Percentiles rank a stretch among this genome's conserved stretches.
These are phyloP conservation scores for Micropterix aruncella DNA, from an alignment of 2,888 invertebrate genomes.

Conservation along the genomic window DNA sequence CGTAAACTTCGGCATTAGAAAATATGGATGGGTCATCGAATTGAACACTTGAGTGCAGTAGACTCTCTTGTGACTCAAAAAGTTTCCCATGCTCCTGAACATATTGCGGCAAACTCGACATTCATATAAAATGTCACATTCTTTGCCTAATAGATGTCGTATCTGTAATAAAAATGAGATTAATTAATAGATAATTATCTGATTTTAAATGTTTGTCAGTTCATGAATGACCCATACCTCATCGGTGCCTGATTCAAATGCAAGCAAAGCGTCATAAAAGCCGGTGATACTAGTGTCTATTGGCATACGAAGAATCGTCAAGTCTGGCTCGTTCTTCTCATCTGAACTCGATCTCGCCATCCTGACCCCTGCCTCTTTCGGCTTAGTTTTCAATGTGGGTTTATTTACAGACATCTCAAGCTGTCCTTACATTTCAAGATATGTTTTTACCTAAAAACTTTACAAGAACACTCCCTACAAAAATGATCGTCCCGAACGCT, in stretches of 20 bases:
- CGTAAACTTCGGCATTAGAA: conserved; percentile 26
- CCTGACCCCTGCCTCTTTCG: conserved; percentile 24
- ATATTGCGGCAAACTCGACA: conserved; percentile 78
- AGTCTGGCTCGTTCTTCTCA: conserved; percentile 27
- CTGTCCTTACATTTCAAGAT: too few species aligned
- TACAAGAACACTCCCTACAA: too few species aligned
- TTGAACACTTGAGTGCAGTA: conserved; percentile 56
- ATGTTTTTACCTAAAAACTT: too few species aligned
- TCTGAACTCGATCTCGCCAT: conserved; percentile 14
- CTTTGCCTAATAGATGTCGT: conserved; percentile 56
- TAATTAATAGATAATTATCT: too few species aligned
- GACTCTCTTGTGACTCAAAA: conserved; percentile 76
- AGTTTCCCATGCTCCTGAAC: conserved; percentile 77
- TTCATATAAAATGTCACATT: conserved; percentile 83
- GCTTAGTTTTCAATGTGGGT: conserved; percentile 27
- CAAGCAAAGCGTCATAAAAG: conserved; percentile 20
- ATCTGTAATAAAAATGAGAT: conserved; percentile 39
- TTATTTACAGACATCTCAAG: conserved; percentile 33
- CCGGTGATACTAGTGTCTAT: conserved; percentile 54
- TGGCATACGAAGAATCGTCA: conserved; percentile 46
- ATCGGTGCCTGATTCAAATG: neutral
- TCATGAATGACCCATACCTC: too few species aligned
- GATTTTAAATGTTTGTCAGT: too few species aligned
- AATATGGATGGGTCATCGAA: conserved; percentile 28
- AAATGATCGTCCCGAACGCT: too few species aligned